These are phyloP conservation scores for Tetanocera ferruginea DNA, from an alignment of 2,888 invertebrate genomes.

Conservation along the genomic window DNA sequence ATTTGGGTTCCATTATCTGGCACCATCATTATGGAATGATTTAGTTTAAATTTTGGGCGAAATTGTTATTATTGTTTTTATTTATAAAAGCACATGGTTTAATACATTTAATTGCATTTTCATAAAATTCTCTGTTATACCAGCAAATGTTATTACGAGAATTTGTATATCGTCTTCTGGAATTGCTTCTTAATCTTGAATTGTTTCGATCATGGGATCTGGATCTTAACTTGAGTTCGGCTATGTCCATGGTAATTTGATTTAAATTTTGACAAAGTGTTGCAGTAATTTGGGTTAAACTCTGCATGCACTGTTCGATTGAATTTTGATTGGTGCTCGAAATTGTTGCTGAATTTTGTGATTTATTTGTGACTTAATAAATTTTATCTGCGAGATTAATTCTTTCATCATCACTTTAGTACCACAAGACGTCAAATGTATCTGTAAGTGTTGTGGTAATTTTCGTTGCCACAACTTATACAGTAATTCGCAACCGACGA, in stretches of 20 bases:
- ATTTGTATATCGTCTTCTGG: neutral
- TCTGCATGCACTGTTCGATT: neutral
- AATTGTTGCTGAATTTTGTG: neutral
- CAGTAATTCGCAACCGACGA: neutral
- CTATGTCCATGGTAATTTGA: too few species aligned
- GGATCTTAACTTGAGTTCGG: too few species aligned
- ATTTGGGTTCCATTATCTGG: too few species aligned
- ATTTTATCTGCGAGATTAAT: neutral
- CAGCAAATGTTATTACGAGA: neutral
- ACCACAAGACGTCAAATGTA: neutral
- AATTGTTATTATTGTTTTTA: neutral
- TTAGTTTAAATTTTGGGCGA: neutral
- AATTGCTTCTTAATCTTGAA: neutral
- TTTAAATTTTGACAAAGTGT: too few species aligned
- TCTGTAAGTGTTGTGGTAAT: neutral
- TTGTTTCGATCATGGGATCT: too few species aligned
- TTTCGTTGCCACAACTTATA: neutral
- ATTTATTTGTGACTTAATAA: neutral
- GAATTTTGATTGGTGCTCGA: neutral
- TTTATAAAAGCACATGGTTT: neutral
- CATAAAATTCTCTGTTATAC: neutral
- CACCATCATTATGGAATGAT: too few species aligned
- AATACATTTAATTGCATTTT: neutral
- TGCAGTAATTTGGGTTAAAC: neutral
- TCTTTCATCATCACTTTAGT: neutral